These are phyloP conservation scores for Schizopygopsis pylzovi DNA, from an alignment of 2,797 vertebrate genomes.

Conservation along the genomic window DNA sequence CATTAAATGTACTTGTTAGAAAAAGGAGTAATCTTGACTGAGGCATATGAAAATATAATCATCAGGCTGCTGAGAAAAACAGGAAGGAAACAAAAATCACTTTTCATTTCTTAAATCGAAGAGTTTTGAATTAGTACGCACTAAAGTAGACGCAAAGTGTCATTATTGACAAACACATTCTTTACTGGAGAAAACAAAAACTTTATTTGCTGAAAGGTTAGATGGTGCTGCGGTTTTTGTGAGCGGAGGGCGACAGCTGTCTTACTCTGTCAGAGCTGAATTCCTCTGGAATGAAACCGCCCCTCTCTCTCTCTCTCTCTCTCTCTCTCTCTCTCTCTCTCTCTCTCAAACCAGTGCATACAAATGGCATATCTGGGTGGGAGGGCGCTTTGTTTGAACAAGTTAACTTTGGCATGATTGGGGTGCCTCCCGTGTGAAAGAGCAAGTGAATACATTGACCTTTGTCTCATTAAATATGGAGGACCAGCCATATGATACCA, in stretches of 20 bases:
- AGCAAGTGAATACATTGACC: slow-evolving; percentile 92
- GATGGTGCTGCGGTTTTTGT: slow-evolving; percentile 54
- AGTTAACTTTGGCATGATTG: slow-evolving; percentile 92
- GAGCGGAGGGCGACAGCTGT: slow-evolving; percentile 80
- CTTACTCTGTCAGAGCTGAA: slow-evolving; percentile 77
- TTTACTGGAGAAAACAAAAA: slow-evolving; percentile 39
- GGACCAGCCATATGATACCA: slow-evolving; percentile 78
- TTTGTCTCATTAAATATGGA: slow-evolving; percentile 94
- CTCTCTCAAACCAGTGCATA: slow-evolving; percentile 70
- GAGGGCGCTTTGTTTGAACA: slow-evolving; percentile 78
- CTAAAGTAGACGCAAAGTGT: slow-evolving; percentile 19
- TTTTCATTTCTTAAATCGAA: slow-evolving; percentile 33
- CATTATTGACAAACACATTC: slow-evolving; percentile 51
- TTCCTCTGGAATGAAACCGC: slow-evolving; percentile 80
- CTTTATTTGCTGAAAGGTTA: slow-evolving; percentile 57
- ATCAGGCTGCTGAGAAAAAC: neutral
- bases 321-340: slow-evolving; percentile 56
- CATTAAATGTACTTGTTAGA: slow-evolving; percentile 65
- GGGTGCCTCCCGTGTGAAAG: slow-evolving; percentile 88
- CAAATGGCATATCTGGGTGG: slow-evolving; percentile 69
- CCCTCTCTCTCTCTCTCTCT: slow-evolving; percentile 59
- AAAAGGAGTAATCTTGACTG: slow-evolving; percentile 33
- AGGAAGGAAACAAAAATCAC: neutral
- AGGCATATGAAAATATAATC: slow-evolving; percentile 33
- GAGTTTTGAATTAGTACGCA: slow-evolving; percentile 10